Base-by-base conservation (phyloP, 92 coral and sea anemone species). In the Zoanthus sociatus region DNA sequence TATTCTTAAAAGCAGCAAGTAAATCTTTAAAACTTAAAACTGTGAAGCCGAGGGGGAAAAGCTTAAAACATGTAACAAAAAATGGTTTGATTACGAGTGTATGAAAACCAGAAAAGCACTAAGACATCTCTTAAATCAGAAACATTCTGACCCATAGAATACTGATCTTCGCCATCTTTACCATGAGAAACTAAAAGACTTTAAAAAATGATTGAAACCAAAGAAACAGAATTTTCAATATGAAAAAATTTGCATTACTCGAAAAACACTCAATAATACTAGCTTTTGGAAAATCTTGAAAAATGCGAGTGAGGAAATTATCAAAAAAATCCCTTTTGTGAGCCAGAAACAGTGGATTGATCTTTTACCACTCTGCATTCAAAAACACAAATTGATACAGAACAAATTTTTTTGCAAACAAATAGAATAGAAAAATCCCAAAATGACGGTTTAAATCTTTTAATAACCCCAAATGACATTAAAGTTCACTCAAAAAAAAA, bases 331-430 rank as follows among this genome's bases (percentile, higher is more conserved):
- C 42, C 42, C 4, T 37, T 4, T 4, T 37, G 42, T 37, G 76
- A 84, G 73, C 5, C 86, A 86, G 69, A 58, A 84, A 44, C 17
- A 63, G n/a, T 87, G 90, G 90, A 37, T 90, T 7, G 64, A 75
- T 20, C 86, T 53, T 89, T 89, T 66, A 47, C 21, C n/a, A 8
- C 70, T 17, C 82, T 85, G 3, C 92, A 90, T 50, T 33, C 66
- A 30, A 42, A 20, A 17, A 5, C 15, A 54, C 16, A 66, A 53
- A 11, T 16, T 10, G 81, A 71, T n/a, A 0, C 69, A 11, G 69
- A 26, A 12, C 87, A 18, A 46, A 10, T 26, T 26, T 26, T 26
- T 26, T 26, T 26, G 26, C 26, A 26, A 26, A 26, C 26, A 26
- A 26, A 26, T 26, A 26, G 26, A 26, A 26, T 26, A 26, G 26